Evolutionary conservation across 2,888 invertebrate genomes (phyloP).

Genomic region (Vesta saturnalis): DNA sequence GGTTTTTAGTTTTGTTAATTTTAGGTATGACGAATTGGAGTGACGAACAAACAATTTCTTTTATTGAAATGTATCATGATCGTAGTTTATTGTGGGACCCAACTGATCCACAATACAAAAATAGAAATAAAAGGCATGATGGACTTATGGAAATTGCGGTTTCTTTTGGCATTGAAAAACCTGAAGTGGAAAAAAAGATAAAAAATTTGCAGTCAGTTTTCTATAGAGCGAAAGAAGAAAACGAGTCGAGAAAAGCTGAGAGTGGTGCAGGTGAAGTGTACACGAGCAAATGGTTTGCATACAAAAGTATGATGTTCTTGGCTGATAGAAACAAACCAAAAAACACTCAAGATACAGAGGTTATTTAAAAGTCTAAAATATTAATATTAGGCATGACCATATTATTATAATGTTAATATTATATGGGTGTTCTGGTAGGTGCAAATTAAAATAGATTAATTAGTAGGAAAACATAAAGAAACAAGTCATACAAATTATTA

Average conservation of each 20-base stretch:
- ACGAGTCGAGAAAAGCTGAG: neutral
- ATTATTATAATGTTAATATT: too few relatives aligned
- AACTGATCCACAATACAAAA: neutral
- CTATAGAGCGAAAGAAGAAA: neutral
- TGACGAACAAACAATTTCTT: neutral
- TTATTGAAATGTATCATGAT: neutral
- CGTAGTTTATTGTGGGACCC: neutral
- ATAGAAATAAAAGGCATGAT: too few relatives aligned
- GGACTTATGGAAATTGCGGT: neutral
- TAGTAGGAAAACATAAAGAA: too few relatives aligned
- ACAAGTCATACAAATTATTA: too few relatives aligned
- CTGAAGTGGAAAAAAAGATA: neutral
- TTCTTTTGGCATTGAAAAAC: neutral
- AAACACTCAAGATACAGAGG: constrained; percentile 14
- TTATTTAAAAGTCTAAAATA: too few relatives aligned
- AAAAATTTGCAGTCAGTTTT: neutral
- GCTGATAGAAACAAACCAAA: too few relatives aligned
- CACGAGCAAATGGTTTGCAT: constrained; percentile 15
- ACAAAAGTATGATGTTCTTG: too few relatives aligned
- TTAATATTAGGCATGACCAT: too few relatives aligned
- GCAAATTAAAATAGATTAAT: too few relatives aligned
- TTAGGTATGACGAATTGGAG: neutral
- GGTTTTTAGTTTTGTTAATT: neutral
- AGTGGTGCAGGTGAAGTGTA: neutral
- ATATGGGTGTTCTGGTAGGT: too few relatives aligned